Evolutionary conservation across 37 sponge, comb jelly and placozoan genomes (phyloP).

Genomic region (Cliona cf. orientalis): DNA sequence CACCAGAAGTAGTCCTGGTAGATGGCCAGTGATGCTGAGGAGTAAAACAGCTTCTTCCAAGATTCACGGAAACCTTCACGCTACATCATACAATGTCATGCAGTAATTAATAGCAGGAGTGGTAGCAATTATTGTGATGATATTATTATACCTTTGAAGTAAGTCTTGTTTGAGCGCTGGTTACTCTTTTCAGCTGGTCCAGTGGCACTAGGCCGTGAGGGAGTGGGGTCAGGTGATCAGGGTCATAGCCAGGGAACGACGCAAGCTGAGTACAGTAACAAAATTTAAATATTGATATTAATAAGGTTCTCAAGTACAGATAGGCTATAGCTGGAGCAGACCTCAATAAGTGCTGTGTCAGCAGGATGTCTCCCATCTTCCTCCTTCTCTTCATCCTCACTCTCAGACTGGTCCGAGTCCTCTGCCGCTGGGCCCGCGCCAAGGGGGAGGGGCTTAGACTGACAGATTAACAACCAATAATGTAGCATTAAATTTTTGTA

Average conservation of each 20-base stretch:
- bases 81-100: not conserved
- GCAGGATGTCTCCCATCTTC: slow-evolving; percentile 7
- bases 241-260: slow-evolving; percentile 73
- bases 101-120: not conserved
- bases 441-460: no score
- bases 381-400: not conserved
- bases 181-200: slow-evolving; percentile 61
- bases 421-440: no score
- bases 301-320: not conserved
- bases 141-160: slow-evolving; percentile 46
- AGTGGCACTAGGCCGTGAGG: slow-evolving; percentile 66
- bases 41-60: slow-evolving; percentile 61
- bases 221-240: slow-evolving; percentile 66
- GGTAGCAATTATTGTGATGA: not conserved
- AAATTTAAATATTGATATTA: not conserved
- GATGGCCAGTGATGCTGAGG: slow-evolving; percentile 39
- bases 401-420: not conserved
- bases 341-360: slow-evolving; percentile 53
- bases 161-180: slow-evolving; percentile 67
- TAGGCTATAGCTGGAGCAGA: not conserved
- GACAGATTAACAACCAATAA: no score
- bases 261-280: slow-evolving; percentile 63
- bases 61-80: slow-evolving; percentile 15
- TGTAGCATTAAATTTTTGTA: no score
- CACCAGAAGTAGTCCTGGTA: slow-evolving; percentile 87